Evolutionary conservation across 2,888 invertebrate species (phyloP).

Genomic region (Amiota communis): DNA sequence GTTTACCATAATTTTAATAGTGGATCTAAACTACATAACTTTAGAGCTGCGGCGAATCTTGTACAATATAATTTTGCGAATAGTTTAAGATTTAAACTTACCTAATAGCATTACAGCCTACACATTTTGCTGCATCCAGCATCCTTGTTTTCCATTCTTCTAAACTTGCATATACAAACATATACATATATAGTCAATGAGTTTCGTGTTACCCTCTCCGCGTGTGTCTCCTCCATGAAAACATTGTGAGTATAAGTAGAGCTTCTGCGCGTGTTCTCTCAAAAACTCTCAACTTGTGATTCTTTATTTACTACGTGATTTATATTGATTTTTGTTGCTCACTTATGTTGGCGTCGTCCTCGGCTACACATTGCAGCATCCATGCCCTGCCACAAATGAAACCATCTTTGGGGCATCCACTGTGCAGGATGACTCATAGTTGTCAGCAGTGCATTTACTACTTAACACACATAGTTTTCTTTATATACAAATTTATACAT

Average conservation of each 20-base stretch:
- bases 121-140: constrained; percentile 18
- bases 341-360: neutral
- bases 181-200: neutral
- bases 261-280: constrained; percentile 20
- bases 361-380: constrained; percentile 7
- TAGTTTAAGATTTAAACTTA: neutral
- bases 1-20: no score
- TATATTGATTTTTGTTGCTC: constrained; percentile 19
- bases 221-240: no score
- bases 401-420: constrained; percentile 25
- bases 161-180: constrained; percentile 7
- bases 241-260: neutral
- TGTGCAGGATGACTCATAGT: constrained; percentile 21
- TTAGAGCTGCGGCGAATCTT: neutral
- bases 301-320: neutral
- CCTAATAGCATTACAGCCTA: constrained; percentile 7
- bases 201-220: no score
- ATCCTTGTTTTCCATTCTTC: constrained; percentile 30
- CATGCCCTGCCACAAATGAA: constrained; percentile 21
- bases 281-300: constrained; percentile 23
- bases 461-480: neutral
- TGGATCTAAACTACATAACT: no score
- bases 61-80: neutral
- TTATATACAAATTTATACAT: no score
- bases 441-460: neutral